phyloP scores from a whole-genome alignment of 2,113 vertebrate genomes.

The Salvelinus namaycush region DNA sequence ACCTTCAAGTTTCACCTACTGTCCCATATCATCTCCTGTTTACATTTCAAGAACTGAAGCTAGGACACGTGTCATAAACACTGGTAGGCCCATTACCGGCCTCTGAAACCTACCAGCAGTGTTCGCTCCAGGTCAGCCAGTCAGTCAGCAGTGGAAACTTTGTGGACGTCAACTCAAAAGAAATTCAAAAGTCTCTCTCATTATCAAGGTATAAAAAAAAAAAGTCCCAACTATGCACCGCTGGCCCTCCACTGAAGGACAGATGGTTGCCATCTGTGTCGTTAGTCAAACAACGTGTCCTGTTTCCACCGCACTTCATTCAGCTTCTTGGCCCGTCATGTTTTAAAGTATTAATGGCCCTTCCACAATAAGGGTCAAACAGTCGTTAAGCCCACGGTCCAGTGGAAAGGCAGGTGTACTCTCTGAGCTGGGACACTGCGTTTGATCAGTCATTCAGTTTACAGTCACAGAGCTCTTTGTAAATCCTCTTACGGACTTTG shows the following conservation, averaged over 20 bases:
- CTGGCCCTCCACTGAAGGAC: not conserved
- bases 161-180: not conserved
- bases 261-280: not conserved
- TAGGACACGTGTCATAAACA: not conserved
- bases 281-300: not conserved
- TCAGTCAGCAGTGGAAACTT: not conserved
- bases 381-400: not conserved
- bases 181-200: not conserved
- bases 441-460: conserved; percentile 80
- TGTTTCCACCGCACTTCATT: not conserved
- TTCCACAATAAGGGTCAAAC: not conserved
- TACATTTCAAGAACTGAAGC: not conserved
- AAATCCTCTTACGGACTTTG: conserved; percentile 92
- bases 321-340: not conserved
- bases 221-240: not conserved
- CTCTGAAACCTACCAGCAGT: not conserved
- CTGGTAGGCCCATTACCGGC: not conserved
- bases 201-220: not conserved
- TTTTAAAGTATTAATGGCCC: not conserved
- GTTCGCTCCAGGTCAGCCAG: not conserved
- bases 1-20: conserved; percentile 6
- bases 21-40: not conserved
- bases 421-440: not conserved
- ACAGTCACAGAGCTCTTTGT: conserved; percentile 95
- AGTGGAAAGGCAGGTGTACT: not conserved